phyloP scores from a whole-genome alignment of 2,113 vertebrate genomes.

The Athene noctua region DNA sequence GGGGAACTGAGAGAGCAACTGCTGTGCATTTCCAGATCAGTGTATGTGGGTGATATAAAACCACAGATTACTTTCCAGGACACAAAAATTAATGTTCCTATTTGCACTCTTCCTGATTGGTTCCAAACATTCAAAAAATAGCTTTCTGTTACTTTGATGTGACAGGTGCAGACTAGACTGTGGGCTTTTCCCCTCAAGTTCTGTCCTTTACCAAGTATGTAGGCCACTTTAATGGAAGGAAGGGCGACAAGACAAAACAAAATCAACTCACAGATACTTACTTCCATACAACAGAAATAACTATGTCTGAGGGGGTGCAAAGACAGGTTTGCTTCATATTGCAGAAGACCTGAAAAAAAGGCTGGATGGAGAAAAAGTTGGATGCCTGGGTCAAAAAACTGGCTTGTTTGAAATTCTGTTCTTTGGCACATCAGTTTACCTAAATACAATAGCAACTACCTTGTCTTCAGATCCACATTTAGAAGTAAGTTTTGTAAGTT shows the following conservation, averaged over 20 bases:
- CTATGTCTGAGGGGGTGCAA: background rate
- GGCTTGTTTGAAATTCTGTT: background rate
- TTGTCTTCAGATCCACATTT: background rate
- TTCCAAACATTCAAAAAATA: background rate
- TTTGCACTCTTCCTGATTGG: background rate
- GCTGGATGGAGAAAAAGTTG: background rate
- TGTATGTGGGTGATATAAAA: background rate
- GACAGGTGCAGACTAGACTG: background rate
- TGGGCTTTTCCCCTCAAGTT: background rate
- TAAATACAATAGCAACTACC: background rate
- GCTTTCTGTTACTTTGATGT: background rate
- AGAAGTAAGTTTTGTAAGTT: background rate
- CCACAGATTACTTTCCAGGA: background rate
- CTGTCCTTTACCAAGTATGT: background rate
- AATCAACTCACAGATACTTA: background rate
- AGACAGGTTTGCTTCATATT: background rate
- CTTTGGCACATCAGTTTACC: background rate
- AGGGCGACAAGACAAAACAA: background rate
- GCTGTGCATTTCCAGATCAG: background rate
- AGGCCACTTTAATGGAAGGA: background rate
- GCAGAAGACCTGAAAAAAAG: background rate
- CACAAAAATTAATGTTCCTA: background rate
- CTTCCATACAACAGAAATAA: background rate
- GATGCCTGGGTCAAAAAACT: background rate
- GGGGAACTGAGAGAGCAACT: background rate